Conservation (phyloP, 2,888 invertebrate species). For the Drosophila gaucha region DNA sequence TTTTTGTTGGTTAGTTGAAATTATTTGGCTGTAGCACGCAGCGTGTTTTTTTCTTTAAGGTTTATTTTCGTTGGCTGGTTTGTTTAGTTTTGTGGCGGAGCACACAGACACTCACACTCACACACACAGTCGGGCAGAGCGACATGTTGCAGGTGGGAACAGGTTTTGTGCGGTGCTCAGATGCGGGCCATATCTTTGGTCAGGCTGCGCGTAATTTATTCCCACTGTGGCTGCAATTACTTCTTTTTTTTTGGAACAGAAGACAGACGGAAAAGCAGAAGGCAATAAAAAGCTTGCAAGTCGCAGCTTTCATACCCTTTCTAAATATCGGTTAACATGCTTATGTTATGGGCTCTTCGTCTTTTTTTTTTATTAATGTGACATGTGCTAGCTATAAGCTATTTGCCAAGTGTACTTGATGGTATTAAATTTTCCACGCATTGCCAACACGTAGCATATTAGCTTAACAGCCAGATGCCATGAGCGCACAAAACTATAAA, state of each 20-base stretch:
- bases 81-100: slow-evolving; percentile 77
- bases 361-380: slow-evolving; percentile 15
- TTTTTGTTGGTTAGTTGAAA: slow-evolving; percentile 58
- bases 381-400: slow-evolving; percentile 11
- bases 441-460: slow-evolving; percentile 30
- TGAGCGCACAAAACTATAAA: slow-evolving; percentile 25
- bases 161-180: slow-evolving; percentile 65
- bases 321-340: background rate
- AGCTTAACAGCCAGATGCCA: slow-evolving; percentile 40
- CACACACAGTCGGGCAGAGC: slow-evolving; percentile 23
- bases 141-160: slow-evolving; percentile 77
- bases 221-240: slow-evolving; percentile 77
- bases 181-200: slow-evolving; percentile 76
- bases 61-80: slow-evolving; percentile 79
- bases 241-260: slow-evolving; percentile 47
- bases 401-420: slow-evolving; percentile 13
- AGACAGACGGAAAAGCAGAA: slow-evolving; percentile 24
- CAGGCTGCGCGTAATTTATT: slow-evolving; percentile 73
- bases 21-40: slow-evolving; percentile 45
- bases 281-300: slow-evolving; percentile 13
- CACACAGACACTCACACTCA: slow-evolving; percentile 41
- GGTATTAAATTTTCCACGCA: slow-evolving; percentile 20
- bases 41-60: slow-evolving; percentile 48
- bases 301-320: slow-evolving; percentile 32
- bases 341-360: background rate